A percentile compares a stretch with the other conserved stretches of the same genome.
These are phyloP conservation scores for Phyllotis vaccarum DNA, from an alignment of 2,797 vertebrate species.

Conservation along the genomic window DNA sequence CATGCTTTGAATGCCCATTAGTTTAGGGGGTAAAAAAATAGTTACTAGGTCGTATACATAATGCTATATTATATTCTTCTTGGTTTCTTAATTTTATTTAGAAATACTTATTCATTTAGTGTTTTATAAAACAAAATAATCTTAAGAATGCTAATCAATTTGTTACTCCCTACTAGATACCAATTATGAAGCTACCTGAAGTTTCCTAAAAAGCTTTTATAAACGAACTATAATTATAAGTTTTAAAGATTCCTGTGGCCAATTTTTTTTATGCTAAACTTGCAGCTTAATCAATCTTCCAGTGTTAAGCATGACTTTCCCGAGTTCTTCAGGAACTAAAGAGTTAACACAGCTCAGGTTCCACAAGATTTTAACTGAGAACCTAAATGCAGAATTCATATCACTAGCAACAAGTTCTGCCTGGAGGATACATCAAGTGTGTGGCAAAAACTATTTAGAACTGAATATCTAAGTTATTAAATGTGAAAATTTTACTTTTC, in stretches of 20 bases:
- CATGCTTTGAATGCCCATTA: neutral
- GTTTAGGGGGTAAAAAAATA: neutral
- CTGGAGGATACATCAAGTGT: slow-evolving; percentile 20
- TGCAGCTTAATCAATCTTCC: slow-evolving; percentile 13
- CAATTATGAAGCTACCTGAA: neutral
- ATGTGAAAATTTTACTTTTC: neutral
- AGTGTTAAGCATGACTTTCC: slow-evolving; percentile 29
- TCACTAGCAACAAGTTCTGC: neutral
- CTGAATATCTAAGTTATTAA: slow-evolving; percentile 21
- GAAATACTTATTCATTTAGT: slow-evolving; percentile 50
- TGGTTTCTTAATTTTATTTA: slow-evolving; percentile 13
- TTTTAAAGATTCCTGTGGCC: neutral
- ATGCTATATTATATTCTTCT: neutral
- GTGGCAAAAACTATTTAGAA: slow-evolving; percentile 4
- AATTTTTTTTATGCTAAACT: neutral
- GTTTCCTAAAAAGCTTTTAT: neutral
- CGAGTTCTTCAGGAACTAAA: neutral
- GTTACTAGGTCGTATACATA: neutral
- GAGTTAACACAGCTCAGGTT: slow-evolving; percentile 38
- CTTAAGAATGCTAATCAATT: neutral
- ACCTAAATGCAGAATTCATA: slow-evolving; percentile 8
- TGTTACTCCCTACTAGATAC: neutral
- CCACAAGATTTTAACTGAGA: neutral
- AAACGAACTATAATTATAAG: neutral
- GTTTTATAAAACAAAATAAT: slow-evolving; percentile 27